Percentiles rank a stretch among this genome's conserved stretches.
phyloP scores from a whole-genome alignment of 2,113 vertebrate genomes.

The Podilymbus podiceps region DNA sequence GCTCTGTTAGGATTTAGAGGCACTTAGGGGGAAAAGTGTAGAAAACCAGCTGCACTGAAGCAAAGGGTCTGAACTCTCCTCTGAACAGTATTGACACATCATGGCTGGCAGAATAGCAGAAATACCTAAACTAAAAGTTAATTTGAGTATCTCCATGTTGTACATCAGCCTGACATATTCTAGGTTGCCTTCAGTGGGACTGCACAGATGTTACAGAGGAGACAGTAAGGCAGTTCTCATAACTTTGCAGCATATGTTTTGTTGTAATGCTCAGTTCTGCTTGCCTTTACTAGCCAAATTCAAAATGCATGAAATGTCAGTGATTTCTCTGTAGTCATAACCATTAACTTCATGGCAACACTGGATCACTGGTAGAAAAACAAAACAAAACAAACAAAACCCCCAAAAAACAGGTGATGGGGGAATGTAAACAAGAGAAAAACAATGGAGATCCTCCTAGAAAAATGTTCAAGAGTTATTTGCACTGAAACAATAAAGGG shows the following conservation, averaged over 20 bases:
- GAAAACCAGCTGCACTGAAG: background rate
- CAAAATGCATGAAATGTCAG: background rate
- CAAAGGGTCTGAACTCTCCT: background rate
- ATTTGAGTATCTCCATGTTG: background rate
- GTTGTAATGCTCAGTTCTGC: background rate
- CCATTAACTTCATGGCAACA: background rate
- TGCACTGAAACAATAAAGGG: background rate
- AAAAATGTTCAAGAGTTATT: background rate
- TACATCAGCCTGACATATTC: background rate
- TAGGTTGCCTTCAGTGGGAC: background rate
- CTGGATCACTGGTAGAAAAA: background rate
- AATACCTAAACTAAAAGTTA: conserved; percentile 19
- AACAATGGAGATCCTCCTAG: background rate
- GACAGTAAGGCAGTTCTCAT: background rate
- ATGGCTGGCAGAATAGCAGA: background rate
- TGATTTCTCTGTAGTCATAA: background rate
- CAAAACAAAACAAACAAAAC: too few species aligned
- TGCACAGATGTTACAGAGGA: background rate
- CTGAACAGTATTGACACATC: background rate
- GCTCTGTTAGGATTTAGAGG: background rate
- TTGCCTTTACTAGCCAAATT: background rate
- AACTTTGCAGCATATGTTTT: background rate
- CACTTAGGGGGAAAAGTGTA: background rate
- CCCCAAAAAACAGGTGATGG: background rate
- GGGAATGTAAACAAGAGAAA: background rate